Percentiles rank a stretch among this genome's conserved stretches.
Conservation (phyloP, 2,888 invertebrate species). For the Steinernema hermaphroditum region DNA sequence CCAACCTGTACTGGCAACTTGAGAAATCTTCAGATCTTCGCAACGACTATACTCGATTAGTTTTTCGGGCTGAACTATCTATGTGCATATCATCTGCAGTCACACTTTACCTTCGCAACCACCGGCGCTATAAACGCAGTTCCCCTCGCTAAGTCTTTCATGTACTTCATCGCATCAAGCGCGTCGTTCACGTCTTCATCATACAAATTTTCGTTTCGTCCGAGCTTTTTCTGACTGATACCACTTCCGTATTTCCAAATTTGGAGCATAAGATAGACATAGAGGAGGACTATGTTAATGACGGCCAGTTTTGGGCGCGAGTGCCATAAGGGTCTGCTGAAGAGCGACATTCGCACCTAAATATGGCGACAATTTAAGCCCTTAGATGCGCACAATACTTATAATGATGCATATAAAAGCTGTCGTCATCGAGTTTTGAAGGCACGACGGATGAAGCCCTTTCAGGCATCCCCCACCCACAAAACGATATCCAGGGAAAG, state of each 20-base stretch:
- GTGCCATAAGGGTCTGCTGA: background rate
- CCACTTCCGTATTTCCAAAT: background rate
- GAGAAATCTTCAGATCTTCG: background rate
- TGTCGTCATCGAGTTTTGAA: too few species aligned
- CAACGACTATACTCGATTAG: background rate
- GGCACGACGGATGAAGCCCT: too few species aligned
- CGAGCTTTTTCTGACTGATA: background rate
- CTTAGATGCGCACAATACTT: background rate
- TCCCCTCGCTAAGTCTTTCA: slow-evolving; percentile 43
- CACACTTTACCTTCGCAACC: slow-evolving; percentile 36
- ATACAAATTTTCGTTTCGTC: background rate
- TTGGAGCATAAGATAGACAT: background rate
- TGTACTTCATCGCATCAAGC: slow-evolving; percentile 44
- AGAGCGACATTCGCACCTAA: background rate
- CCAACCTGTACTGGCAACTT: slow-evolving; percentile 34
- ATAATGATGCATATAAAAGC: too few species aligned
- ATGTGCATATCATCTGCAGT: too few species aligned
- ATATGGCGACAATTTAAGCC: background rate
- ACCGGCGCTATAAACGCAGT: slow-evolving; percentile 46
- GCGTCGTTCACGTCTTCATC: slow-evolving; percentile 30
- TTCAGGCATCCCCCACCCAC: too few species aligned
- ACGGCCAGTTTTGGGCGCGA: background rate
- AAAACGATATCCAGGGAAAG: too few species aligned
- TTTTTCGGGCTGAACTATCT: background rate
- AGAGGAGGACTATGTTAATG: background rate